Conservation (phyloP, 1,140 invertebrate genomes). For the Ladona fulva region DNA sequence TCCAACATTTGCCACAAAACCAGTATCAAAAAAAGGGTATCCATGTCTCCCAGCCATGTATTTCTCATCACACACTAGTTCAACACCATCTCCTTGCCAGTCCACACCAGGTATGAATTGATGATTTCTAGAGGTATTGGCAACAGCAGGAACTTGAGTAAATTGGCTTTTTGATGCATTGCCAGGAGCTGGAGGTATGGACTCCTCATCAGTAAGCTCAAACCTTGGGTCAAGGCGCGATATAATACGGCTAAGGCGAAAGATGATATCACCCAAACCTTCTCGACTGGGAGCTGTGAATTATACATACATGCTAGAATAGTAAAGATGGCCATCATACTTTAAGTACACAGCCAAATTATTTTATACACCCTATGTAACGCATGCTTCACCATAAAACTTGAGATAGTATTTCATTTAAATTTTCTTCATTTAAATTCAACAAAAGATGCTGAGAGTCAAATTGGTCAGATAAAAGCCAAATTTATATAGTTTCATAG, state of each 20-base stretch:
- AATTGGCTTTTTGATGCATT: not conserved
- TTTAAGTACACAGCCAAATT: too few species aligned
- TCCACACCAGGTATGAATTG: not conserved
- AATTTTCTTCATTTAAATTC: too few species aligned
- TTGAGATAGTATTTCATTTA: too few species aligned
- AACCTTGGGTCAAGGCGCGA: not conserved
- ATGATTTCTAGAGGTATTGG: not conserved
- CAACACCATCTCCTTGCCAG: not conserved
- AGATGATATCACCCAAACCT: not conserved
- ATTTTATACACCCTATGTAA: too few species aligned
- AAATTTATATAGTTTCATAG: too few species aligned
- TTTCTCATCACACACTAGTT: slow-evolving; percentile 14
- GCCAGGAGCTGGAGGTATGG: not conserved
- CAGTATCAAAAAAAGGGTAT: slow-evolving; percentile 16
- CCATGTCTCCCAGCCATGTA: slow-evolving; percentile 11
- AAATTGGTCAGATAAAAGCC: too few species aligned
- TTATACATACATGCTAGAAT: too few species aligned
- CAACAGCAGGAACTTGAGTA: not conserved
- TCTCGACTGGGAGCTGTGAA: not conserved
- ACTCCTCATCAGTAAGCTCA: not conserved
- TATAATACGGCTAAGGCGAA: not conserved
- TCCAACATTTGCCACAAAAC: slow-evolving; percentile 13
- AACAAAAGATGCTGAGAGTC: too few species aligned
- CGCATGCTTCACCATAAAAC: too few species aligned
- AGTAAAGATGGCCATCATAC: too few species aligned